Evolutionary conservation across 2,888 invertebrate species (phyloP).

Genomic region (Melieria picta): DNA sequence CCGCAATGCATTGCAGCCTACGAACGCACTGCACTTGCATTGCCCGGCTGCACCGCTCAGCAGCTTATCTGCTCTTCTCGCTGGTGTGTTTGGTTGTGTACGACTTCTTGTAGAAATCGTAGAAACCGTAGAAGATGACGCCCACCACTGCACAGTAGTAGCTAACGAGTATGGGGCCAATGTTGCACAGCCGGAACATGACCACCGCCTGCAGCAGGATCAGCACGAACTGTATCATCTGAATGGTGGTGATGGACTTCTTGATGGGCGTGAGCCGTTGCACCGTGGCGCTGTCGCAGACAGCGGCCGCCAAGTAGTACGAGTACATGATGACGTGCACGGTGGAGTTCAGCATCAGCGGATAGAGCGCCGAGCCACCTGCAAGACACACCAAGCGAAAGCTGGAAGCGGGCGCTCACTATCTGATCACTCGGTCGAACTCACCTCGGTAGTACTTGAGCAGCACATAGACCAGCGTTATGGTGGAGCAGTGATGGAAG

Average conservation of each 20-base stretch:
- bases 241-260: slow-evolving; percentile 71
- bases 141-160: slow-evolving; percentile 73
- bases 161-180: slow-evolving; percentile 67
- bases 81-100: slow-evolving; percentile 60
- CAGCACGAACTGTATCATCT: slow-evolving; percentile 79
- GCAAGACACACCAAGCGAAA: slow-evolving; percentile 43
- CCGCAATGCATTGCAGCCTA: no score
- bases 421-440: slow-evolving; percentile 38
- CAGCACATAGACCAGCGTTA: slow-evolving; percentile 71
- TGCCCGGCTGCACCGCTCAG: not conserved
- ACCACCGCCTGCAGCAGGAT: slow-evolving; percentile 71
- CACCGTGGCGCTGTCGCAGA: slow-evolving; percentile 70
- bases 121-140: slow-evolving; percentile 77
- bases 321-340: slow-evolving; percentile 82
- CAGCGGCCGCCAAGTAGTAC: slow-evolving; percentile 76
- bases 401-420: not conserved
- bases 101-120: slow-evolving; percentile 73
- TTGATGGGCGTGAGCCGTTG: slow-evolving; percentile 71
- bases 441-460: slow-evolving; percentile 76
- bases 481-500: slow-evolving; percentile 76
- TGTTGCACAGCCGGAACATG: slow-evolving; percentile 65
- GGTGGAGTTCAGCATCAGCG: slow-evolving; percentile 73
- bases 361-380: slow-evolving; percentile 76
- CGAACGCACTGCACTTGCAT: no score
- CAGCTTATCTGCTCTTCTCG: slow-evolving; percentile 6